These are phyloP conservation scores for Ceuthmochares aereus DNA, from an alignment of 2,113 vertebrate genomes.

Conservation along the genomic window DNA sequence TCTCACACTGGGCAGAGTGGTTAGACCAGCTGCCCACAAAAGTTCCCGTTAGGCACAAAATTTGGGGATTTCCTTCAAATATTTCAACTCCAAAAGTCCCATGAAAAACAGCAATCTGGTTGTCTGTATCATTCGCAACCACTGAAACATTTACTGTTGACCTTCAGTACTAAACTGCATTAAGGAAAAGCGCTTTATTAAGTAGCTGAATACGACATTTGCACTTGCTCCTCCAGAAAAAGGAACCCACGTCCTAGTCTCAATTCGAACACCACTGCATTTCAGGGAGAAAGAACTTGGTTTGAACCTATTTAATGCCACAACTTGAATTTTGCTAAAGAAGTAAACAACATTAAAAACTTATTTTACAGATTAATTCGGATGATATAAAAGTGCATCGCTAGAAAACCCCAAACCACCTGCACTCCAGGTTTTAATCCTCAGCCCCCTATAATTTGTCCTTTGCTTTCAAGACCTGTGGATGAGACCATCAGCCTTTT, in stretches of 20 bases:
- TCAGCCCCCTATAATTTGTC: not conserved
- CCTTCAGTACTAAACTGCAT: not conserved
- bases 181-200: not conserved
- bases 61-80: not conserved
- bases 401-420: not conserved
- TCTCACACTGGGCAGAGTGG: accelerated
- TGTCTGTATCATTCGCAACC: not conserved
- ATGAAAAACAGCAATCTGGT: not conserved
- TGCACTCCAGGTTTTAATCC: accelerated
- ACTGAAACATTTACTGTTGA: not conserved
- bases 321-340: not conserved
- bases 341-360: accelerated
- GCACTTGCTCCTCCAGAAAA: not conserved
- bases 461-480: not conserved
- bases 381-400: accelerated
- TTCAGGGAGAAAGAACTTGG: not conserved
- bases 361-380: not conserved
- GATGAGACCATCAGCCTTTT: not conserved
- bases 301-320: not conserved
- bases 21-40: not conserved
- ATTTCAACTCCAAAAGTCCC: not conserved
- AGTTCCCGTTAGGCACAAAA: not conserved
- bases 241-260: not conserved
- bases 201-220: not conserved
- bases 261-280: not conserved